phyloP scores from a whole-genome alignment of 2,888 invertebrate genomes.

The Minunthozetes semirufus region DNA sequence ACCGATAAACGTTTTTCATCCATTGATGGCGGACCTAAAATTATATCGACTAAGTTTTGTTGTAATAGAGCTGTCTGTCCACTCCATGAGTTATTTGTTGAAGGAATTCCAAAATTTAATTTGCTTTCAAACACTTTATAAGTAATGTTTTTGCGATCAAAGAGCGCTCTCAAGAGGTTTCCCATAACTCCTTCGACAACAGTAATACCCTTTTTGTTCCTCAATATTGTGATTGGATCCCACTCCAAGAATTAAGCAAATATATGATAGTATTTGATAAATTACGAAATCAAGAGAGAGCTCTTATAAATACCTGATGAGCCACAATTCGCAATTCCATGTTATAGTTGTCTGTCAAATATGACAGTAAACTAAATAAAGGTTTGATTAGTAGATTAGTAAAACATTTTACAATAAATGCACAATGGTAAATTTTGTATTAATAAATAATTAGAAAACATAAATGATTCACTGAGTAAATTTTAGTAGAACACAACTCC shows the following conservation, averaged over 20 bases:
- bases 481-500: too few species aligned
- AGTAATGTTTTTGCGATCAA: background rate
- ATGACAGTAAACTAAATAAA: background rate
- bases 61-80: background rate
- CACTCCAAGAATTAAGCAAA: too few species aligned
- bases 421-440: too few species aligned
- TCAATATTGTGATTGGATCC: too few species aligned
- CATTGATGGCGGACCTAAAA: constrained; percentile 8
- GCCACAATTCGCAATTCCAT: too few species aligned
- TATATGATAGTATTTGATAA: too few species aligned
- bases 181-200: constrained; percentile 1
- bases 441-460: too few species aligned
- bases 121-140: background rate
- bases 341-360: background rate
- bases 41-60: background rate
- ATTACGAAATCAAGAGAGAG: too few species aligned
- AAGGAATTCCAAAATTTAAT: background rate
- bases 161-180: background rate
- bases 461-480: too few species aligned
- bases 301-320: too few species aligned
- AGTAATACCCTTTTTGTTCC: background rate
- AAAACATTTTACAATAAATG: too few species aligned
- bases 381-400: too few species aligned
- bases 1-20: background rate
- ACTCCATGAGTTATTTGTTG: background rate